Evolutionary conservation across 53 echinoderm and acorn worm species (phyloP), one percentile per base, ranked within the genome.

Genomic region (Stichopus horrens): DNA sequence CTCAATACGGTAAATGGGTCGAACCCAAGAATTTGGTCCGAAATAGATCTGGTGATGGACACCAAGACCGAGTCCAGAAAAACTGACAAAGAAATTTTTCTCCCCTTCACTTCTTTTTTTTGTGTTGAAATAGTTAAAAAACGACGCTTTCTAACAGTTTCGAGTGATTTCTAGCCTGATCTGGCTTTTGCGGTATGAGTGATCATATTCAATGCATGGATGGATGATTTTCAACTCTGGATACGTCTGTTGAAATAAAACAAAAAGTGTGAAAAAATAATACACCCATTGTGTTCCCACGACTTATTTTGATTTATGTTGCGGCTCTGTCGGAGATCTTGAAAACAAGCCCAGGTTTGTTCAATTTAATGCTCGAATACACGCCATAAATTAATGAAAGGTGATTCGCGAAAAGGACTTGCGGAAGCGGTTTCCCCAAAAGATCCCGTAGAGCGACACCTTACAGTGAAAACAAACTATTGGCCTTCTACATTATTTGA

Each of bases 301-400:
- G 19, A 21, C 20, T 81, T 58, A 57, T 54, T 51, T 9, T 55
- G 81, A 81, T 57, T 21, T 81, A 21, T 58, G 56, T 81, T 75
- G 57, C 22, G 81, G 81, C 81, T 81, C 56, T 57, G 21, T 20
- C 56, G 21, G 81, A 56, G 21, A 56, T 81, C 81, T 8, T 56
- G 81, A 81, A 79, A 81, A 81, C 81, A 81, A 81, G 58, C 56
- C 22, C 57, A 57, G 18, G 81, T 81, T 81, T 81, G 81, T 81
- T 81, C 81, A 81, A 81, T 81, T 81, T 81, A 57, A 81, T 81
- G 81, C 81, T 81, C 81, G 57, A 81, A 58, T 81, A 57, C 81
- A 81, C 58, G 57, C 81, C 81, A 23, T 81, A 81, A 81, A 81
- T 81, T 58, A 81, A 81, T 71, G 71, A 71, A 71, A 71, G 71